Conservation (phyloP, 2,888 invertebrate genomes). For the Tribolium freemani region DNA sequence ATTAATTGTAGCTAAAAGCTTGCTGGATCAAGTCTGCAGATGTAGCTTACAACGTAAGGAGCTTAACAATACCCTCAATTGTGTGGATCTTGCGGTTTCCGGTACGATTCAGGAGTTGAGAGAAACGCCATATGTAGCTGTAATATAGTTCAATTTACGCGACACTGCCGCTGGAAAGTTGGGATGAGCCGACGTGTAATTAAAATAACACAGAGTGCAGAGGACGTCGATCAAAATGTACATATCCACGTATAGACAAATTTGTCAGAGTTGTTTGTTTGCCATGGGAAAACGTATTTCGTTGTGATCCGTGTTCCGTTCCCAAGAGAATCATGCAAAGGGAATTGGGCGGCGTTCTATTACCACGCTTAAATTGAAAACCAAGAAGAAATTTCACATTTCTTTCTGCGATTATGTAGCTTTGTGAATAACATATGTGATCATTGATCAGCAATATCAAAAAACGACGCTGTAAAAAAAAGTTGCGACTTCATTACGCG, state of each 20-base stretch:
- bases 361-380: slow-evolving; percentile 46
- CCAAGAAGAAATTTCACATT: slow-evolving; percentile 42
- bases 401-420: slow-evolving; percentile 39
- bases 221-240: background rate
- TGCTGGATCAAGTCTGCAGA: slow-evolving; percentile 51
- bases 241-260: slow-evolving; percentile 15
- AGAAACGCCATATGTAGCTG: slow-evolving; percentile 43
- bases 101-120: slow-evolving; percentile 45
- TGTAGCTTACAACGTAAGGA: slow-evolving; percentile 59
- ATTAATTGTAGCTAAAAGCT: slow-evolving; percentile 42
- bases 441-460: slow-evolving; percentile 27
- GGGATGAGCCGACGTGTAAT: slow-evolving; percentile 3
- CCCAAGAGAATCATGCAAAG: slow-evolving; percentile 39
- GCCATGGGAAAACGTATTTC: slow-evolving; percentile 38
- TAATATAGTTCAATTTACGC: slow-evolving; percentile 37
- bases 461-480: too few species aligned
- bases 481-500: too few species aligned
- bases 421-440: slow-evolving; percentile 47
- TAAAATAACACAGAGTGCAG: slow-evolving; percentile 3
- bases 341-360: slow-evolving; percentile 47
- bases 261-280: slow-evolving; percentile 39
- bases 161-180: slow-evolving; percentile 27
- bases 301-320: slow-evolving; percentile 31
- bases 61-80: slow-evolving; percentile 61
- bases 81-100: slow-evolving; percentile 62